A percentile compares a stretch with the other conserved stretches of the same genome.
phyloP scores from a whole-genome alignment of 2,113 vertebrate species.

The Gymnobelideus leadbeateri region DNA sequence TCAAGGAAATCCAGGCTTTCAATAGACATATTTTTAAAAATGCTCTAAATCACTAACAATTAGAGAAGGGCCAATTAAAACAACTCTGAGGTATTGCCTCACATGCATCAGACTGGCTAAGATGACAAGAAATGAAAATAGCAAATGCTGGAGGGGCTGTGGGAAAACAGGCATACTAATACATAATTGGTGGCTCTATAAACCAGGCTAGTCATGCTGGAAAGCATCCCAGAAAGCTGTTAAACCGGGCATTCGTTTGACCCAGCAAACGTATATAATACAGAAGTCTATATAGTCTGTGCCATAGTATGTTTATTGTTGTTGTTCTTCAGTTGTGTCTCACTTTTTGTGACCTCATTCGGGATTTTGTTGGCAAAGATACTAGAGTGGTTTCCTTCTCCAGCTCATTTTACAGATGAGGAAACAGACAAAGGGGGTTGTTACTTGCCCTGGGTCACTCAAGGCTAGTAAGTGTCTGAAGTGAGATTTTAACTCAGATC shows the following conservation, averaged over 20 bases:
- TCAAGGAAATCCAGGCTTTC: background rate
- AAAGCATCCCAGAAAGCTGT: background rate
- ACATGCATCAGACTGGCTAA: background rate
- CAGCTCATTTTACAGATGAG: background rate
- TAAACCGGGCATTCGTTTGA: background rate
- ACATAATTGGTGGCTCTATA: background rate
- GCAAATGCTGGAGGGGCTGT: background rate
- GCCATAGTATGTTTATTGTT: background rate
- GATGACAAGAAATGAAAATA: background rate
- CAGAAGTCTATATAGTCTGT: background rate
- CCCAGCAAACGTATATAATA: background rate
- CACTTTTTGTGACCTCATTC: background rate
- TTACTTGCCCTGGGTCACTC: background rate
- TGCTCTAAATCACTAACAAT: background rate
- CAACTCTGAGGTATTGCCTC: background rate
- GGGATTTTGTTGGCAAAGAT: background rate
- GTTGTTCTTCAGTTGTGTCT: background rate
- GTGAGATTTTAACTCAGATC: no score
- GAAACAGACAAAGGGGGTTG: background rate
- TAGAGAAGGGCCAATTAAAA: background rate
- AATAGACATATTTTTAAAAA: background rate
- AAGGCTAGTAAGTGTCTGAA: no score
- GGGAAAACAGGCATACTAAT: background rate
- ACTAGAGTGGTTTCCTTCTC: background rate
- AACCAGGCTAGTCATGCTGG: background rate